Conservation (phyloP, 2,888 invertebrate species). For the Agrochola lychnidis region DNA sequence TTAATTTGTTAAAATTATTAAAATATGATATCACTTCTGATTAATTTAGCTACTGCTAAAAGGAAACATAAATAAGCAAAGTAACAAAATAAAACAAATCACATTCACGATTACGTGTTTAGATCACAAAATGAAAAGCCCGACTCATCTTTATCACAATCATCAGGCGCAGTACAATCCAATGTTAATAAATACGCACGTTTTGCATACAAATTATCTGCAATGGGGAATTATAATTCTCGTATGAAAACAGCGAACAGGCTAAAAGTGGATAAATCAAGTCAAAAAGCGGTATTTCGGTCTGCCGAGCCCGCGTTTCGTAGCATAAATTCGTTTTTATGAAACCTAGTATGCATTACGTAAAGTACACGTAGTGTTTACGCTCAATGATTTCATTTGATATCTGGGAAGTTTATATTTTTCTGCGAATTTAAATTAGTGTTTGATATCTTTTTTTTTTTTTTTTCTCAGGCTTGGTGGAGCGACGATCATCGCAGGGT, state of each 20-base stretch:
- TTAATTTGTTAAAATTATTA: not conserved
- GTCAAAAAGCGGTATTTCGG: constrained; percentile 68
- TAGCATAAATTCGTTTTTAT: constrained; percentile 68
- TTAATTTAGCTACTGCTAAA: too few relatives aligned
- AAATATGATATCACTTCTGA: not conserved
- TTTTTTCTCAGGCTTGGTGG: not conserved
- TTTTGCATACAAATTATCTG: constrained; percentile 62
- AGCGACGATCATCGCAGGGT: not conserved
- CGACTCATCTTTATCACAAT: constrained; percentile 19
- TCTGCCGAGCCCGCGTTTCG: constrained; percentile 63
- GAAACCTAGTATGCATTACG: constrained; percentile 45
- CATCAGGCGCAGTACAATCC: constrained; percentile 23
- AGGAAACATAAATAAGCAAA: not conserved
- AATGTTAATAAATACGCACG: constrained; percentile 46
- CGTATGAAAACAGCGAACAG: constrained; percentile 45
- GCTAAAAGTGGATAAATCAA: constrained; percentile 68
- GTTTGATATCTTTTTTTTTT: not conserved
- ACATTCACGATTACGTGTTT: constrained; percentile 2
- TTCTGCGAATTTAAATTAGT: not conserved
- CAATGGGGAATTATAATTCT: constrained; percentile 55
- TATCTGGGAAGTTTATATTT: constrained; percentile 7
- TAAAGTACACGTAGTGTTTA: constrained; percentile 39
- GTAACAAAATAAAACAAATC: not conserved
- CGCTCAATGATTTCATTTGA: constrained; percentile 44
- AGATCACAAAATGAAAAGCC: constrained; percentile 8